Conservation (phyloP, 2,797 vertebrate species). For the Silurus lanzhouensis region DNA sequence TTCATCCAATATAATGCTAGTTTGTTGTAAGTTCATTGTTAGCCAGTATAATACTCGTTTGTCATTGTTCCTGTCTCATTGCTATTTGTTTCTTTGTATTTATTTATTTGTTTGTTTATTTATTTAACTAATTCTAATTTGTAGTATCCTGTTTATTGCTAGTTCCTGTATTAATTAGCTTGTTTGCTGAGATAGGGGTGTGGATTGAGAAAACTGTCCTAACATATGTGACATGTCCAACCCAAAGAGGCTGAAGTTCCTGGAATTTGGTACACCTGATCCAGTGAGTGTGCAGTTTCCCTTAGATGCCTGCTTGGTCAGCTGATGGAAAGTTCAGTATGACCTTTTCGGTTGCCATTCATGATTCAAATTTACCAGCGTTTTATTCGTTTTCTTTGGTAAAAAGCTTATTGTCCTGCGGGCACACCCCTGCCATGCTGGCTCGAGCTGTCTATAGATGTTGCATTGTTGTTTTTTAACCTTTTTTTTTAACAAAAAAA, state of each 20-base stretch:
- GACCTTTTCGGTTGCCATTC: not conserved
- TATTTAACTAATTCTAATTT: too few relatives aligned
- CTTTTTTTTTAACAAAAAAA: conserved; percentile 1
- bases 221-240: not conserved
- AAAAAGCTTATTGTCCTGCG: too few relatives aligned
- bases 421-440: too few relatives aligned
- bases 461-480: not conserved
- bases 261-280: not conserved
- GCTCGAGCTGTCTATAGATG: not conserved
- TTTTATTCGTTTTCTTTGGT: not conserved
- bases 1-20: too few relatives aligned
- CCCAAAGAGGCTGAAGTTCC: not conserved
- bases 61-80: too few relatives aligned
- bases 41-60: too few relatives aligned
- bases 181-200: not conserved
- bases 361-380: not conserved
- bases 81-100: too few relatives aligned
- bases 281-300: not conserved
- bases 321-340: conserved; percentile 2
- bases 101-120: too few relatives aligned
- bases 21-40: too few relatives aligned
- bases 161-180: not conserved
- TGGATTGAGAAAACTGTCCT: not conserved
- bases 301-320: not conserved
- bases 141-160: not conserved